These are phyloP conservation scores for Hypanus sabinus DNA, from an alignment of 2,113 vertebrate species.

Conservation along the genomic window DNA sequence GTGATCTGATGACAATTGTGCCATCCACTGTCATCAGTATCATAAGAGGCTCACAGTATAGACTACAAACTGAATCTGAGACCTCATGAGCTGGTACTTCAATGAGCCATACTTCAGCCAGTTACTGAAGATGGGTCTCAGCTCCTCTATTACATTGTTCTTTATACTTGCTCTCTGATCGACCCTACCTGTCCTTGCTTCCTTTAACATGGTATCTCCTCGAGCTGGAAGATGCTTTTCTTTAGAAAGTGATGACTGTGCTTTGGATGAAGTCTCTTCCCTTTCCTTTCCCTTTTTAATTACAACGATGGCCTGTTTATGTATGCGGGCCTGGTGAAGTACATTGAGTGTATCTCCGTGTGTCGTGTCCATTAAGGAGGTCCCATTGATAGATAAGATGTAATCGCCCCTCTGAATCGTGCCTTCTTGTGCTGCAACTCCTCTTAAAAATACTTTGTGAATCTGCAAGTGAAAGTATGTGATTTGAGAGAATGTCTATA, in stretches of 20 bases:
- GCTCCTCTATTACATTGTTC: neutral
- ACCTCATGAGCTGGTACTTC: neutral
- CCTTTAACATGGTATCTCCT: conserved; percentile 50
- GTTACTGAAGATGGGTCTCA: too few species aligned
- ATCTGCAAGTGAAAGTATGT: conserved; percentile 57
- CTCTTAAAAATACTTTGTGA: conserved; percentile 83
- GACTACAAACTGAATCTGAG: neutral
- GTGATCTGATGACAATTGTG: neutral
- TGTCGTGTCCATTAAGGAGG: conserved; percentile 60
- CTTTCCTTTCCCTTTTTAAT: conserved; percentile 60
- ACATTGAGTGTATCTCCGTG: conserved; percentile 72
- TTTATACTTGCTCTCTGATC: conserved; percentile 44
- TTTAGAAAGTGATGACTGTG: conserved; percentile 47
- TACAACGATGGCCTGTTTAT: conserved; percentile 65
- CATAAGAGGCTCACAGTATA: neutral
- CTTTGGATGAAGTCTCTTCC: conserved; percentile 46
- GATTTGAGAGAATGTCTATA: neutral
- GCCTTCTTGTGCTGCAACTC: conserved; percentile 73
- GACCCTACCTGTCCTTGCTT: conserved; percentile 59
- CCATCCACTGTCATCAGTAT: neutral
- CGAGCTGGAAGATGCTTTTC: conserved; percentile 47
- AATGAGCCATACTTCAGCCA: neutral
- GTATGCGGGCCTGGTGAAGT: conserved; percentile 73
- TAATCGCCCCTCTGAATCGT: conserved; percentile 73
- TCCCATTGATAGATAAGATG: conserved; percentile 78